Evolutionary conservation across 2,888 invertebrate species (phyloP).

Genomic region (Melipona bicolor): DNA sequence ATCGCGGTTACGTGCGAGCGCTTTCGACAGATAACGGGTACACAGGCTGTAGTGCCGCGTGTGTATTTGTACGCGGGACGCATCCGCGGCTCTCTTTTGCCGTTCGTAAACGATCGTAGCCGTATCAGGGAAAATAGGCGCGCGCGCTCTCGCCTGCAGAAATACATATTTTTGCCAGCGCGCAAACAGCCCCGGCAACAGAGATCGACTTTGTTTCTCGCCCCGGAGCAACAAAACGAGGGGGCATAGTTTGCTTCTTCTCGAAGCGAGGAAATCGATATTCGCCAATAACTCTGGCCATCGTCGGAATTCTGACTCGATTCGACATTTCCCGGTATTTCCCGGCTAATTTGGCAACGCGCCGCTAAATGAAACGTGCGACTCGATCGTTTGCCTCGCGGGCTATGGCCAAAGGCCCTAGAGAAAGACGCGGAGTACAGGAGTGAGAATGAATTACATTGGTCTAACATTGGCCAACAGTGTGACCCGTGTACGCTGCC

Average conservation of each 20-base stretch:
- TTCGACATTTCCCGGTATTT: not conserved
- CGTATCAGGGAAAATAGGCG: not conserved
- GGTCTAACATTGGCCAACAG: no score
- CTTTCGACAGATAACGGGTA: constrained; percentile 52
- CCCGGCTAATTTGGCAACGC: constrained; percentile 7
- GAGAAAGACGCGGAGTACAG: not conserved
- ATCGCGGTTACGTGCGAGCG: constrained; percentile 45
- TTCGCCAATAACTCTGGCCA: not conserved
- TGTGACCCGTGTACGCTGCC: no score
- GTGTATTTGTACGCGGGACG: not conserved
- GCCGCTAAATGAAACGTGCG: constrained; percentile 3
- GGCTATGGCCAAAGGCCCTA: not conserved
- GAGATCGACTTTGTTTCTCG: constrained; percentile 33
- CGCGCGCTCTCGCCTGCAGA: not conserved
- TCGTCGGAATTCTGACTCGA: constrained; percentile 14
- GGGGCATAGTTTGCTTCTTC: constrained; percentile 30
- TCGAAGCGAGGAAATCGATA: constrained; percentile 18
- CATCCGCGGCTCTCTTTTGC: not conserved
- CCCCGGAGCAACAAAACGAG: constrained; percentile 18
- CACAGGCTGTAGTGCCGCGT: constrained; percentile 40
- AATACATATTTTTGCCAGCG: not conserved
- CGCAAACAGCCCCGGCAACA: constrained; percentile 1
- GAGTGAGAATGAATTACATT: not conserved
- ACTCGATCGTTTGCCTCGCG: not conserved
- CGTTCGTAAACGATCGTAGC: not conserved